Percentiles rank a stretch among this genome's conserved stretches.
phyloP scores from a whole-genome alignment of 2,888 invertebrate genomes.

The Phorcus lineatus region DNA sequence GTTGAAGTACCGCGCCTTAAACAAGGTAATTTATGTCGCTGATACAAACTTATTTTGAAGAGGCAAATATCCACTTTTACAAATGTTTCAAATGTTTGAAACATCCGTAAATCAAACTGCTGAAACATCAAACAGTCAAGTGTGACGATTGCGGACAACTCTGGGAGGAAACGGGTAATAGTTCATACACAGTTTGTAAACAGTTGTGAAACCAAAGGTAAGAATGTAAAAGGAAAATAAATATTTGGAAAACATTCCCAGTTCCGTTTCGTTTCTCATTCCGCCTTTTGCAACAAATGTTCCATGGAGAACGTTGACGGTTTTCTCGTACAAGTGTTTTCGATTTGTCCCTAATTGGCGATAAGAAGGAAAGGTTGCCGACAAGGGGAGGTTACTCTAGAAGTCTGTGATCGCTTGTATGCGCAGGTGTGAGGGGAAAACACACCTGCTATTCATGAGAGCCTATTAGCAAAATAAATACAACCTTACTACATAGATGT shows the following conservation, averaged over 20 bases:
- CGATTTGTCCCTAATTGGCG: slow-evolving; percentile 1
- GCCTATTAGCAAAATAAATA: slow-evolving; percentile 1
- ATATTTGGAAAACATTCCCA: neutral
- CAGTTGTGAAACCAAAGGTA: neutral
- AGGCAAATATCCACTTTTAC: too few species aligned
- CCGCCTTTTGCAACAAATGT: neutral
- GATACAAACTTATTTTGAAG: too few species aligned
- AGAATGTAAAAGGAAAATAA: slow-evolving; percentile 4
- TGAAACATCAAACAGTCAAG: too few species aligned
- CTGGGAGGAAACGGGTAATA: too few species aligned
- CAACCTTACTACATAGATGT: neutral
- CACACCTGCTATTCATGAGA: neutral
- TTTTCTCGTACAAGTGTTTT: neutral
- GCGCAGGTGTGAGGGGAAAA: neutral
- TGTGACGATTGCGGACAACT: too few species aligned
- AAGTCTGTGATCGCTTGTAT: neutral
- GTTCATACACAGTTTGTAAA: neutral
- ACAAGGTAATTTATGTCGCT: too few species aligned
- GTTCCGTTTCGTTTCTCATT: neutral
- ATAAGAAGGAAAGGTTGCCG: neutral
- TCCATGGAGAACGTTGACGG: neutral
- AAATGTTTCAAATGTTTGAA: too few species aligned
- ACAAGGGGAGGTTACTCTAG: neutral
- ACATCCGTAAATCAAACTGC: too few species aligned
- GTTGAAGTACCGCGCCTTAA: too few species aligned